Percentiles rank a stretch among this genome's conserved stretches.
Evolutionary conservation across 2,797 vertebrate species (phyloP).

Genomic region (Acanthopagrus latus): DNA sequence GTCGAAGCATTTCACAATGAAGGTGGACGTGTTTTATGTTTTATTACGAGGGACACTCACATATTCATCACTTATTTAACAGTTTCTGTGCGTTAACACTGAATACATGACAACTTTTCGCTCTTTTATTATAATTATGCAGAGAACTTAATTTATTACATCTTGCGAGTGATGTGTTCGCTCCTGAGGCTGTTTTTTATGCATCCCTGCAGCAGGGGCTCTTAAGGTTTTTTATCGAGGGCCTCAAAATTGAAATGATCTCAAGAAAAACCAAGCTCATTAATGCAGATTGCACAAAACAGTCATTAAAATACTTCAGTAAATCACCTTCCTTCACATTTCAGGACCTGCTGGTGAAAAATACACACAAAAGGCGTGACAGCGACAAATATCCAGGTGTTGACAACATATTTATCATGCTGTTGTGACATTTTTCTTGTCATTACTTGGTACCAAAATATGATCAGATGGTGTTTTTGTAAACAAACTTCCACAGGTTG

Average conservation of each 20-base stretch:
- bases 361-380: neutral
- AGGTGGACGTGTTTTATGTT: constrained; percentile 17
- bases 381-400: neutral
- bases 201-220: neutral
- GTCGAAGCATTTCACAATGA: constrained; percentile 16
- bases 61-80: neutral
- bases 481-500: no score
- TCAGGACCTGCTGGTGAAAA: neutral
- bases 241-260: neutral
- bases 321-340: neutral
- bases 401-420: no score
- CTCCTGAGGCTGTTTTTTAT: neutral
- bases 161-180: neutral
- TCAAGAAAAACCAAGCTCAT: neutral
- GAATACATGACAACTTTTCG: neutral
- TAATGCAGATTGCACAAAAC: neutral
- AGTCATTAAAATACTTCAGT: neutral
- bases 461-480: no score
- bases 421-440: no score
- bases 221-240: neutral
- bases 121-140: neutral
- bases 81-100: neutral
- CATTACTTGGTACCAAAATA: no score
- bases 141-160: neutral
- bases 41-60: constrained; percentile 9